Evolutionary conservation across 1,140 invertebrate species (phyloP), one percentile per base, ranked within the genome.

Genomic region (Drosophila bifasciata): DNA sequence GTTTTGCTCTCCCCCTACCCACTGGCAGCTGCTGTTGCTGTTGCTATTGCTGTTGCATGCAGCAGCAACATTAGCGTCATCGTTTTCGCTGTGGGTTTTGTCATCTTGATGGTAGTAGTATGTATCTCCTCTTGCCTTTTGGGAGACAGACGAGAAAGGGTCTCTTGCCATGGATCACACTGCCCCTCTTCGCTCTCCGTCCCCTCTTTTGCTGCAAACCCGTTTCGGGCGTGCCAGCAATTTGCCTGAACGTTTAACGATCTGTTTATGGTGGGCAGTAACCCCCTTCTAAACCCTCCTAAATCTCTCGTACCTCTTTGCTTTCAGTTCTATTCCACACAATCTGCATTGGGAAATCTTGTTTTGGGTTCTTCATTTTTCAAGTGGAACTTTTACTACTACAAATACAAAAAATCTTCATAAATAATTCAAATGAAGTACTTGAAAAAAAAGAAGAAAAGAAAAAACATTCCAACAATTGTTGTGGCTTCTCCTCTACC

Each of bases 401-500:
- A 55, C 36, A 59, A 57, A 48, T 7, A 19, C 53, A 23, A 11
- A 41, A 67, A 78, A 73, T 61, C 79, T 77, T 77, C 83, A 83
- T 86, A 88, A 83, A 86, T 86, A 83, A 86, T 86, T 88, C 84
- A 88, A 88, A 86, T 83, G 81, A 86, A 86, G 74, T 60, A 59
- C 83, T 76, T 64, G 45, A 55, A 48, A 40, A 45, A 63, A 57
- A 45, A 46, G 39, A 45, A 55, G 11, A 46, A 58, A 67, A 60
- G 49, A 72, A 7, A 57, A 73, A 79, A 66, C 61, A 76, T 75
- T 40, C 43, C 8, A 56, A 69, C 66, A 69, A 68, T 69, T 68
- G 66, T 69, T 56, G 32, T 36, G 32, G 51, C 32, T 44, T 41
- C 32, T 41, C 52, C 55, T 66, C 73, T 11, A 13, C 9, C 1